These are phyloP conservation scores for Cirrhinus molitorella DNA, from an alignment of 2,797 vertebrate species.

Conservation along the genomic window DNA sequence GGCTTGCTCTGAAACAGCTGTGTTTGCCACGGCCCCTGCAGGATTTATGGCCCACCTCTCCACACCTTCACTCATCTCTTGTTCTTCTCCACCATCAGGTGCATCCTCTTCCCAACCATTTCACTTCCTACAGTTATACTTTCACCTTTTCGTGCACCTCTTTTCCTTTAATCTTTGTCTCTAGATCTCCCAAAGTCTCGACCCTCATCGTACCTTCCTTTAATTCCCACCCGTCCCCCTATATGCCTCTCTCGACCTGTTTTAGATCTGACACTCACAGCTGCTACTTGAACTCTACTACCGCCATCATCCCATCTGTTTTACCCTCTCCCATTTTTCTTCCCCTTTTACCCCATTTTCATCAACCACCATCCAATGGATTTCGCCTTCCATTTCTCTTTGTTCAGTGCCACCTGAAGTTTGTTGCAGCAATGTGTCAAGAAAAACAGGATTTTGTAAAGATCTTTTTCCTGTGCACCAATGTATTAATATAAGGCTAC, in stretches of 20 bases:
- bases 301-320: slow-evolving; percentile 29
- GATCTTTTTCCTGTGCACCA: background rate
- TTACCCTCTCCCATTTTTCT: slow-evolving; percentile 15
- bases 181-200: background rate
- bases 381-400: background rate
- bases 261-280: slow-evolving; percentile 25
- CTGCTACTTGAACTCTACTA: slow-evolving; percentile 32
- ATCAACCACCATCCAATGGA: background rate
- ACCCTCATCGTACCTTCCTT: slow-evolving; percentile 15
- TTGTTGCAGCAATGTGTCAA: background rate
- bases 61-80: slow-evolving; percentile 16
- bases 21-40: slow-evolving; percentile 60
- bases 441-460: background rate
- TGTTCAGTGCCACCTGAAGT: background rate
- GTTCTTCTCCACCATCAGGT: background rate
- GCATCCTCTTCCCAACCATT: slow-evolving; percentile 3
- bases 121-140: slow-evolving; percentile 15
- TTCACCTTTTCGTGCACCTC: slow-evolving; percentile 20
- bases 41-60: slow-evolving; percentile 68
- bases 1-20: slow-evolving; percentile 75
- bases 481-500: background rate
- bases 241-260: slow-evolving; percentile 14
- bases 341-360: background rate
- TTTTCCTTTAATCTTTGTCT: slow-evolving; percentile 31
- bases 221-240: slow-evolving; percentile 3